Percentiles rank a stretch among this genome's conserved stretches.
These are phyloP conservation scores for Bufotes viridis DNA, from an alignment of 2,797 vertebrate species.

Conservation along the genomic window DNA sequence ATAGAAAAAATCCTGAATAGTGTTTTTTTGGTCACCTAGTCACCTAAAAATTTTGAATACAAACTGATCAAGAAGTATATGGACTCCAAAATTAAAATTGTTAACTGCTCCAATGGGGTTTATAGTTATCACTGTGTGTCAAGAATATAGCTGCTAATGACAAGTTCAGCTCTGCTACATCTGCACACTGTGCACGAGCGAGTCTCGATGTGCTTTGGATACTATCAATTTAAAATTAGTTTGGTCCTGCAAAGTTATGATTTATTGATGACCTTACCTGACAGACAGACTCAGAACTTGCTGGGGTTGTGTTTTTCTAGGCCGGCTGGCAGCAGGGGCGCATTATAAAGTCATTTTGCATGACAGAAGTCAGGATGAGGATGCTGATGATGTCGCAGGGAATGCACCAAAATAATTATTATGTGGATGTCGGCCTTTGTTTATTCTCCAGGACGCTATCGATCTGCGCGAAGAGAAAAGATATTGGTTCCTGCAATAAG, in stretches of 20 bases:
- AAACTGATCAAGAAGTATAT: too few species aligned
- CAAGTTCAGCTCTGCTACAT: neutral
- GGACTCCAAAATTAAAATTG: too few species aligned
- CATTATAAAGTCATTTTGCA: slow-evolving; percentile 35
- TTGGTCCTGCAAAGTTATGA: neutral
- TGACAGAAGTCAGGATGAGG: slow-evolving; percentile 10
- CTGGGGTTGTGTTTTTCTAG: neutral
- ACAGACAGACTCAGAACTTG: neutral
- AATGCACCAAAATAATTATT: slow-evolving; percentile 24
- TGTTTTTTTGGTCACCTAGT: too few species aligned
- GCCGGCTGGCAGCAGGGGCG: neutral
- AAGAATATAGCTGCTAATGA: neutral
- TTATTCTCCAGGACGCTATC: slow-evolving; percentile 38
- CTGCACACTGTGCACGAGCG: neutral
- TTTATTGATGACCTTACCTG: neutral
- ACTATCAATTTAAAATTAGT: neutral
- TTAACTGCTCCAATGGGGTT: too few species aligned
- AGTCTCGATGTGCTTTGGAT: neutral
- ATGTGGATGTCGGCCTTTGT: slow-evolving; percentile 39
- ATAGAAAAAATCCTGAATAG: too few species aligned
- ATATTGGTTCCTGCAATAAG: slow-evolving; percentile 37
- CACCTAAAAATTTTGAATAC: too few species aligned
- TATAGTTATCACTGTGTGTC: too few species aligned
- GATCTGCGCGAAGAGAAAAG: slow-evolving; percentile 35
- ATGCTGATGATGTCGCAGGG: neutral